phyloP scores from a whole-genome alignment of 2,113 vertebrate genomes.

The Amphilophus citrinellus region DNA sequence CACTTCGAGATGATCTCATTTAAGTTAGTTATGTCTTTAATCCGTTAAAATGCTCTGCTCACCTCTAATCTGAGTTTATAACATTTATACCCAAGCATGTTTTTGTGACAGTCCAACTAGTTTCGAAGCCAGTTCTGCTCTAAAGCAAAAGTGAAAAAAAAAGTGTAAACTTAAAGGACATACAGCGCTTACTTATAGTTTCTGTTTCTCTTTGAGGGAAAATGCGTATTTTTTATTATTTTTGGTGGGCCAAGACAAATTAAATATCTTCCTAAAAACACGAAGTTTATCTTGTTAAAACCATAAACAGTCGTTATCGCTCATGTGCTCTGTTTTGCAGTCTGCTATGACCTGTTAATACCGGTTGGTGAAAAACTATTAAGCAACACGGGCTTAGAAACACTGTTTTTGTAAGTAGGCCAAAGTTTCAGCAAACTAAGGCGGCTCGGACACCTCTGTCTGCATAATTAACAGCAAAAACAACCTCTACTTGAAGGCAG shows the following conservation, averaged over 20 bases:
- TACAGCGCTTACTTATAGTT: no score
- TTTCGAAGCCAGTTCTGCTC: no score
- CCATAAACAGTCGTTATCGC: neutral
- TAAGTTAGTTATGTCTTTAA: neutral
- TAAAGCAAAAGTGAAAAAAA: no score
- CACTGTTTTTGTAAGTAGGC: neutral
- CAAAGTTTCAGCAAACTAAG: constrained; percentile 30
- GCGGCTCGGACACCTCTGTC: neutral
- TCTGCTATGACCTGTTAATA: neutral
- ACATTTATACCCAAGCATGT: neutral
- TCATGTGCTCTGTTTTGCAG: neutral
- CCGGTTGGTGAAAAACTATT: neutral
- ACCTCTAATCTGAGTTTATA: neutral
- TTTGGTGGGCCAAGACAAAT: neutral
- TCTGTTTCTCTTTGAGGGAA: no score
- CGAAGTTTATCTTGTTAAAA: neutral
- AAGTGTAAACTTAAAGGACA: no score
- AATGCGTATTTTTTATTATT: no score
- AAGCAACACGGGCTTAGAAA: constrained; percentile 9
- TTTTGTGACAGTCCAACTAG: neutral
- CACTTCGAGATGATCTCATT: no score
- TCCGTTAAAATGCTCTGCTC: neutral
- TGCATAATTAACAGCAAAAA: neutral
- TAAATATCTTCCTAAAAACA: neutral
- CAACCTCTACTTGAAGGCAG: neutral